Percentiles rank a stretch among this genome's conserved stretches.
phyloP scores from a whole-genome alignment of 1,140 invertebrate species.

The Calliphora vicina region DNA sequence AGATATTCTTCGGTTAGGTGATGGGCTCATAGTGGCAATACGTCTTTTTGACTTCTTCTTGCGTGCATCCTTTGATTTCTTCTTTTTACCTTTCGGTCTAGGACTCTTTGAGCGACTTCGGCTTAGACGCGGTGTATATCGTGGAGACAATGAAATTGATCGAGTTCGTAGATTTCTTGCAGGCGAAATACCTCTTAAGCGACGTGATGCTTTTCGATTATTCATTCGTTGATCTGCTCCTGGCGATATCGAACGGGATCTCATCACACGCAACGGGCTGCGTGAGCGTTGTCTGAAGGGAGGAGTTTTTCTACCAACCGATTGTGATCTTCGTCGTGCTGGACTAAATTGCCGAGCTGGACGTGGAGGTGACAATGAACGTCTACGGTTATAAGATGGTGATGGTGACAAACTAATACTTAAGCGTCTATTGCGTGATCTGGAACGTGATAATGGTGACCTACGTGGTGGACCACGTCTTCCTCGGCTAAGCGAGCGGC shows the following conservation, averaged over 20 bases:
- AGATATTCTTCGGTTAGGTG: conserved; percentile 39
- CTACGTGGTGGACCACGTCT: conserved; percentile 47
- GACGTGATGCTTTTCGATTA: conserved; percentile 43
- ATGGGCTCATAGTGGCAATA: conserved; percentile 47
- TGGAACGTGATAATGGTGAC: conserved; percentile 56
- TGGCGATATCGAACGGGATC: conserved; percentile 45
- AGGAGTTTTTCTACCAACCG: background rate
- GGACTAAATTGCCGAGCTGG: conserved; percentile 24
- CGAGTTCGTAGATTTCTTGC: conserved; percentile 28
- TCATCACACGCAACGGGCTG: conserved; percentile 32
- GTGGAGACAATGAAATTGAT: conserved; percentile 39
- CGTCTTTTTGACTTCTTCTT: conserved; percentile 55
- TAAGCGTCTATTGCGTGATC: conserved; percentile 46
- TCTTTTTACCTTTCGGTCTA: conserved; percentile 53
- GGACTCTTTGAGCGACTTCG: conserved; percentile 51
- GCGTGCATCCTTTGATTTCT: conserved; percentile 53
- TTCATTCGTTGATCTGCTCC: conserved; percentile 47
- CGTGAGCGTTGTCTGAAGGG: conserved; percentile 22
- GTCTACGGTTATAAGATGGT: conserved; percentile 31
- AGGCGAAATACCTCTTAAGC: conserved; percentile 47
- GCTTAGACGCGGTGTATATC: conserved; percentile 53
- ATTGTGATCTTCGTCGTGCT: conserved; percentile 6
- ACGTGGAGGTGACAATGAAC: conserved; percentile 26
- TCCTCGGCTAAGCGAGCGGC: conserved; percentile 47
- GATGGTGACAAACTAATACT: conserved; percentile 57